These are phyloP conservation scores for Grantiella picta DNA, from an alignment of 2,113 vertebrate species.

Conservation along the genomic window DNA sequence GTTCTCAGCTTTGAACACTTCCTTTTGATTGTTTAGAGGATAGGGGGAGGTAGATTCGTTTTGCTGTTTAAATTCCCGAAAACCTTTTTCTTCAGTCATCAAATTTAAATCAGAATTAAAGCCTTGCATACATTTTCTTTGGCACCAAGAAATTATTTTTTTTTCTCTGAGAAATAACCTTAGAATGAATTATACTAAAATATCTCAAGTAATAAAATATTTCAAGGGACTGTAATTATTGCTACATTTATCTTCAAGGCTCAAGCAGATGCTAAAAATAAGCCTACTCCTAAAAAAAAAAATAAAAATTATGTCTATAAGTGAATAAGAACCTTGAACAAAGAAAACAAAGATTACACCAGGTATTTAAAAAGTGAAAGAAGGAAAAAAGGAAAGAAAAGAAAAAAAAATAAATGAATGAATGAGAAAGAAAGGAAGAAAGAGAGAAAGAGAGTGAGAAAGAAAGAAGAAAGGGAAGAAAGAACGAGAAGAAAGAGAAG, in stretches of 20 bases:
- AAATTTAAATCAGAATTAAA: neutral
- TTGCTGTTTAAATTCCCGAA: neutral
- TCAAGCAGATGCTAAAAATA: constrained; percentile 16
- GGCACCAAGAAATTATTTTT: neutral
- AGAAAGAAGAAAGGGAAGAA: neutral
- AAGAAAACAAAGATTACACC: neutral
- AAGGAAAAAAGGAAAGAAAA: neutral
- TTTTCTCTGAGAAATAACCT: neutral
- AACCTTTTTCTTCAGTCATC: neutral
- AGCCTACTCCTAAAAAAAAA: neutral
- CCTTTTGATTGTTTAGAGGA: neutral
- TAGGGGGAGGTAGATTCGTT: neutral
- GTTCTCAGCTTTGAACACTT: neutral
- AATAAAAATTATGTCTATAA: neutral
- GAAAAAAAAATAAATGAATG: neutral
- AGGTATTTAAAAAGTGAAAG: neutral
- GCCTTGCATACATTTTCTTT: neutral
- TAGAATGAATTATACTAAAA: neutral
- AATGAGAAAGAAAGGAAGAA: neutral
- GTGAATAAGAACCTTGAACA: neutral
- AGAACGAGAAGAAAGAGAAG: neutral
- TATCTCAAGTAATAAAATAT: neutral
- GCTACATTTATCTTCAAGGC: neutral
- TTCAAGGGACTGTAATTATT: neutral
- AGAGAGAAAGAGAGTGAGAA: neutral